A percentile compares a stretch with the other conserved stretches of the same genome.
These are phyloP conservation scores for Nothoprocta perdicaria DNA, from an alignment of 2,113 vertebrate species.

Conservation along the genomic window DNA sequence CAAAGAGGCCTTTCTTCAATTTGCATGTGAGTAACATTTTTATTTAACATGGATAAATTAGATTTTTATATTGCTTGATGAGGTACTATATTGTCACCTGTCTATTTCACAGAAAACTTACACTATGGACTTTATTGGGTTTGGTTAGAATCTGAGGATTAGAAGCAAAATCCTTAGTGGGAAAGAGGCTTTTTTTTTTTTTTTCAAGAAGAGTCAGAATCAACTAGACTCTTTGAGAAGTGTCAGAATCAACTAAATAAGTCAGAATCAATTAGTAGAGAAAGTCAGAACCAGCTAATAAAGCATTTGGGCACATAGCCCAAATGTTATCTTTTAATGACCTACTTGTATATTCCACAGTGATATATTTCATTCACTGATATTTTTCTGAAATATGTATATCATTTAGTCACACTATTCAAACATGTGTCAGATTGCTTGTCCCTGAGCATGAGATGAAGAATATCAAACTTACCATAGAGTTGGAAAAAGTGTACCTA, in stretches of 20 bases:
- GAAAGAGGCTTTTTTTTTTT: neutral
- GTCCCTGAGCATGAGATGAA: neutral
- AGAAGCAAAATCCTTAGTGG: neutral
- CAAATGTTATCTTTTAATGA: neutral
- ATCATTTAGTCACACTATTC: neutral
- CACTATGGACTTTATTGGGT: neutral
- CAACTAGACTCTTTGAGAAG: neutral
- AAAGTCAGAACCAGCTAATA: neutral
- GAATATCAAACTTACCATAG: neutral
- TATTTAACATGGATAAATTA: neutral
- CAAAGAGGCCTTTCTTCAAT: slow-evolving; percentile 89
- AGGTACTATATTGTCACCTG: neutral
- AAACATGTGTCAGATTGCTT: neutral
- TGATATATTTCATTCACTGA: neutral
- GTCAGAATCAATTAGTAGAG: neutral
- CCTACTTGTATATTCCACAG: neutral
- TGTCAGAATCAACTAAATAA: neutral
- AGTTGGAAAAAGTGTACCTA: neutral
- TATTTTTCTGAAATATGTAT: neutral
- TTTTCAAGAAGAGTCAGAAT: neutral
- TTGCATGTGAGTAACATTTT: slow-evolving; percentile 90
- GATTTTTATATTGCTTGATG: neutral
- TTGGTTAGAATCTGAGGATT: neutral
- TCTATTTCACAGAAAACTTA: neutral
- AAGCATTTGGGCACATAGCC: neutral